Base-by-base conservation (phyloP, 2,797 vertebrate species). In the Peromyscus melanophrys region DNA sequence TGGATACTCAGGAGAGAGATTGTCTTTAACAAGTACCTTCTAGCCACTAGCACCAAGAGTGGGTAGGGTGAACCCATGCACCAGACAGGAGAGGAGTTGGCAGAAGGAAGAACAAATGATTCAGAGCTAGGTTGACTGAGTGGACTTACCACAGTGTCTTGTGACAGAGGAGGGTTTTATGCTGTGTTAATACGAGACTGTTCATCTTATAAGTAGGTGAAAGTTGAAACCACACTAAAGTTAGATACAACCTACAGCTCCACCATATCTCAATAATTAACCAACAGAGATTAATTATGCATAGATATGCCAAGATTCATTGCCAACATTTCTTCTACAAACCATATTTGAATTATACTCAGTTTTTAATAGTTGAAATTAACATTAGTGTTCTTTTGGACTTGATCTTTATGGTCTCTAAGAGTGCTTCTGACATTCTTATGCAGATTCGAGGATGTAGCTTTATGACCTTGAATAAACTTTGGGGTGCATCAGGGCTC, bases 51-150 rank as follows among this genome's bases (percentile, higher is more conserved):
- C 25, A 23, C n/a, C 34, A 23, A 69, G 4, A 11, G 12, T 4
- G 0, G 1, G 1, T 1, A 5, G 73, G 19, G 1, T 57, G 31
- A 1, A 69, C 3, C 4, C 11, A 5, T 27, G 12, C 43, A 40
- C 27, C 8, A 25, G 49, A 16, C 0, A 4, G 86, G 2, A 43
- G 12, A 76, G 52, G 63, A 49, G 1, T 0, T 4, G 1, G 6
- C 3, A 29, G 16, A 25, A 6, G 25, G 13, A 17, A 37, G 3
- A 1, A 46, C n/a, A 1, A 17, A 37, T 0, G 21, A 1, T 2
- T 2, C 19, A 16, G 19, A 84, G 23, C 37, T 6, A 49, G 34
- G 59, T 31, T 21, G 7, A 27, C 8, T 8, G 2, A 12, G 6
- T 29, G 6, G 37, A 82, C 31, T 82, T 14, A 34, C 25, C 27